Conservation (phyloP, 2,113 vertebrate species). For the Oreochromis niloticus region DNA sequence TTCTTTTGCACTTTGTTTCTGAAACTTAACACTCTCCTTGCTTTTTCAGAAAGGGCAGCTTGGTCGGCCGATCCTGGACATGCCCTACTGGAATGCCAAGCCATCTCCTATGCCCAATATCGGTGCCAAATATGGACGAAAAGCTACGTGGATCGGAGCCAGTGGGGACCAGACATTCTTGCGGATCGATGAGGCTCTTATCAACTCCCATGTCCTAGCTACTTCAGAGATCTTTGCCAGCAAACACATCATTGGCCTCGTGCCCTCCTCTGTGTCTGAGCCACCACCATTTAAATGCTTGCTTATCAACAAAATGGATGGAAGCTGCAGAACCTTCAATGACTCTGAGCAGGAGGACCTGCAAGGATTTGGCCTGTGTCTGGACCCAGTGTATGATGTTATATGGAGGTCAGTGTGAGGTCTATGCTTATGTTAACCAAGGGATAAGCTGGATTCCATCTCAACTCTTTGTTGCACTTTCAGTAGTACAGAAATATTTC, state of each 20-base stretch:
- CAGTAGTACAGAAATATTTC: neutral
- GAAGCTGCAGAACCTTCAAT: slow-evolving; percentile 97
- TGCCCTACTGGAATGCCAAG: slow-evolving; percentile 98
- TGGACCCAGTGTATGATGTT: slow-evolving; percentile 98
- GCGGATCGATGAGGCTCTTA: slow-evolving; percentile 95
- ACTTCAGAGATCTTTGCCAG: slow-evolving; percentile 99
- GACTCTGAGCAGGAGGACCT: slow-evolving; percentile 98
- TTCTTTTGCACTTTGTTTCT: neutral
- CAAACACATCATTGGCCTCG: slow-evolving; percentile 96
- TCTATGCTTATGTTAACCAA: neutral
- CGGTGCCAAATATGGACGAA: slow-evolving; percentile 93
- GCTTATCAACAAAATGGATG: slow-evolving; percentile 97
- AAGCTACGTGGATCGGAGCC: slow-evolving; percentile 97
- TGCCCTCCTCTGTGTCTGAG: slow-evolving; percentile 91
- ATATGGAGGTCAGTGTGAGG: slow-evolving; percentile 87
- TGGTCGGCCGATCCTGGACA: slow-evolving; percentile 92
- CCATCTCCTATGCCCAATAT: slow-evolving; percentile 98
- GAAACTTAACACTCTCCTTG: neutral
- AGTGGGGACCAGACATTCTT: slow-evolving; percentile 98
- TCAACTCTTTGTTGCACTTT: neutral
- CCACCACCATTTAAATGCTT: slow-evolving; percentile 97
- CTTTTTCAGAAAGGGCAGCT: slow-evolving; percentile 91
- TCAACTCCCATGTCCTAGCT: slow-evolving; percentile 96
- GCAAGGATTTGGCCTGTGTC: slow-evolving; percentile 93
- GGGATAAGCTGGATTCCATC: neutral